phyloP scores from a whole-genome alignment of 35 echinoderm and acorn worm genomes.

The Nesometra sesokonis region DNA sequence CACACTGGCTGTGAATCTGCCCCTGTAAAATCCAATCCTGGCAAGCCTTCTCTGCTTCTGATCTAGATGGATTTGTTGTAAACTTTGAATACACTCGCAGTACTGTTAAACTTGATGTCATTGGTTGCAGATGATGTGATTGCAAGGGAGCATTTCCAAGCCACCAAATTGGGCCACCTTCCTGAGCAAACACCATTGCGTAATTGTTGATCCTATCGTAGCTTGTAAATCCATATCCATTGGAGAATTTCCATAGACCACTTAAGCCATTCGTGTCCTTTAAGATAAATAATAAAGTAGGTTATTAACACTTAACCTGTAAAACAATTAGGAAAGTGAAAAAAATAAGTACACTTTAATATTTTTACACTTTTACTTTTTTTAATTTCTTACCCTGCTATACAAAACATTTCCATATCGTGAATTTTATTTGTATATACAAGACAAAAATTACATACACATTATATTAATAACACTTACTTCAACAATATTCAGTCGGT shows the following conservation, averaged over 20 bases:
- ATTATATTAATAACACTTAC: background rate
- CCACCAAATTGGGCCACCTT: slow-evolving; percentile 33
- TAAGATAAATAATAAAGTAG: background rate
- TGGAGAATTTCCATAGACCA: slow-evolving; percentile 66
- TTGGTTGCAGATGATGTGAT: background rate
- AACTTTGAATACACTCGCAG: slow-evolving; percentile 39
- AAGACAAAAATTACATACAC: too few relatives aligned
- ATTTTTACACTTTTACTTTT: too few relatives aligned
- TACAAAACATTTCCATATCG: too few relatives aligned
- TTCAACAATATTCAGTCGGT: slow-evolving; percentile 23
- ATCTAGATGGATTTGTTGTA: background rate
- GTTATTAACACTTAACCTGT: too few relatives aligned
- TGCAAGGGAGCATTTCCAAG: slow-evolving; percentile 31
- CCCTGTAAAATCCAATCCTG: slow-evolving; percentile 24
- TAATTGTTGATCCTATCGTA: slow-evolving; percentile 24
- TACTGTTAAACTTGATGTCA: slow-evolving; percentile 18
- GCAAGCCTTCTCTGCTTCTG: slow-evolving; percentile 38
- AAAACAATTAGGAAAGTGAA: too few relatives aligned
- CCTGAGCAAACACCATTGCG: slow-evolving; percentile 23
- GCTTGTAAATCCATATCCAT: slow-evolving; percentile 27
- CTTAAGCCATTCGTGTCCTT: slow-evolving; percentile 3
- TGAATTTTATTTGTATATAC: too few relatives aligned
- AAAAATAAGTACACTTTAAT: too few relatives aligned
- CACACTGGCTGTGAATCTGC: slow-evolving; percentile 26
- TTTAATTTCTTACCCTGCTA: too few relatives aligned